These are phyloP conservation scores for Apamea epomidion DNA, from an alignment of 2,888 invertebrate genomes.

Conservation along the genomic window DNA sequence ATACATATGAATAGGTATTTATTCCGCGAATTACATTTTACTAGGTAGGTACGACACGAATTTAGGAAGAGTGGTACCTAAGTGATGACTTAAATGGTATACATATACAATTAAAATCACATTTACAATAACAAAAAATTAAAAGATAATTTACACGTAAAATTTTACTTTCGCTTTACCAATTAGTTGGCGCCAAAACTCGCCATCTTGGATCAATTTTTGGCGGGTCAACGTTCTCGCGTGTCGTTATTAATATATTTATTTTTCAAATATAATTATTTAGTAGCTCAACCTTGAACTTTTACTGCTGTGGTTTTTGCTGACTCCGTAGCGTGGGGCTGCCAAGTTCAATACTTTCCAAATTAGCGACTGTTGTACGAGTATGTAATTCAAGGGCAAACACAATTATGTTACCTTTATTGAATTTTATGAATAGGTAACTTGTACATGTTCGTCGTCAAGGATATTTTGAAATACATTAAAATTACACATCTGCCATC, in stretches of 20 bases:
- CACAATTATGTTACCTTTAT: slow-evolving; percentile 33
- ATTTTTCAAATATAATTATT: slow-evolving; percentile 41
- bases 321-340: slow-evolving; percentile 31
- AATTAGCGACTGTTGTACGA: slow-evolving; percentile 29
- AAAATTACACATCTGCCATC: slow-evolving; percentile 5
- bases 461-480: slow-evolving; percentile 6
- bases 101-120: neutral
- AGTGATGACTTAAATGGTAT: neutral
- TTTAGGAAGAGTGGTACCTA: neutral
- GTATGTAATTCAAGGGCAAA: slow-evolving; percentile 35
- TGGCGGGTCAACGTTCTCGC: slow-evolving; percentile 52
- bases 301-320: slow-evolving; percentile 40
- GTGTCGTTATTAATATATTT: slow-evolving; percentile 7
- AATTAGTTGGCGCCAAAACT: slow-evolving; percentile 16
- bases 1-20: slow-evolving; percentile 30
- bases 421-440: slow-evolving; percentile 32
- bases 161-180: slow-evolving; percentile 12
- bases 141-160: neutral
- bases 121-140: neutral
- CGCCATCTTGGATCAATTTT: slow-evolving; percentile 42
- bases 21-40: slow-evolving; percentile 5
- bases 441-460: slow-evolving; percentile 13
- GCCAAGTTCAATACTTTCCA: slow-evolving; percentile 51
- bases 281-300: slow-evolving; percentile 56
- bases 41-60: neutral